Conservation (phyloP, 2,797 vertebrate genomes). For the Clarias laeviceps region DNA sequence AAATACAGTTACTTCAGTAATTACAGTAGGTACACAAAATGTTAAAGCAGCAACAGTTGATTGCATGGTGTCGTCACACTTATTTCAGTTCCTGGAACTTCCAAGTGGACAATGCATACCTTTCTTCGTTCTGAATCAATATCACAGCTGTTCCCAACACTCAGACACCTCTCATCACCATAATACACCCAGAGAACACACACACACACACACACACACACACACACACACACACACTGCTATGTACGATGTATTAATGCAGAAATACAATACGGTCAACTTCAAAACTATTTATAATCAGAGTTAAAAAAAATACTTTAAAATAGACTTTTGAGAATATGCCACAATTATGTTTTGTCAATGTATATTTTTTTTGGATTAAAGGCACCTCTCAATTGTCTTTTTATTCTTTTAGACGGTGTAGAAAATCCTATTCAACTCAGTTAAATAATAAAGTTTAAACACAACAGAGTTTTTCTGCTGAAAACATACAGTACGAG, state of each 20-base stretch:
- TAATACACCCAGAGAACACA: background rate
- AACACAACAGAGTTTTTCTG: background rate
- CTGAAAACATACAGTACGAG: background rate
- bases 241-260: background rate
- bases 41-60: conserved; percentile 46
- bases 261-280: conserved; percentile 5
- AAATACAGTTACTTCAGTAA: conserved; percentile 2
- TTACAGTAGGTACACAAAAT: conserved; percentile 54
- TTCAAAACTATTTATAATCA: conserved; percentile 5
- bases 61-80: conserved; percentile 45
- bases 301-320: background rate
- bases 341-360: background rate
- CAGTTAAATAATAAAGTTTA: background rate
- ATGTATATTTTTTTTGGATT: background rate
- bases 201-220: background rate
- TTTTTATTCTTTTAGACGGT: background rate
- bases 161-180: background rate
- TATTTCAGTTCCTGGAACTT: conserved; percentile 39
- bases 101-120: conserved; percentile 56
- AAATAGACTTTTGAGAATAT: background rate
- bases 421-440: background rate
- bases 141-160: conserved; percentile 62
- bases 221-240: background rate
- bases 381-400: background rate
- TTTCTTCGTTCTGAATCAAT: conserved; percentile 56